Evolutionary conservation across 2,888 invertebrate species (phyloP).

Genomic region (Gnatocerus cornutus): DNA sequence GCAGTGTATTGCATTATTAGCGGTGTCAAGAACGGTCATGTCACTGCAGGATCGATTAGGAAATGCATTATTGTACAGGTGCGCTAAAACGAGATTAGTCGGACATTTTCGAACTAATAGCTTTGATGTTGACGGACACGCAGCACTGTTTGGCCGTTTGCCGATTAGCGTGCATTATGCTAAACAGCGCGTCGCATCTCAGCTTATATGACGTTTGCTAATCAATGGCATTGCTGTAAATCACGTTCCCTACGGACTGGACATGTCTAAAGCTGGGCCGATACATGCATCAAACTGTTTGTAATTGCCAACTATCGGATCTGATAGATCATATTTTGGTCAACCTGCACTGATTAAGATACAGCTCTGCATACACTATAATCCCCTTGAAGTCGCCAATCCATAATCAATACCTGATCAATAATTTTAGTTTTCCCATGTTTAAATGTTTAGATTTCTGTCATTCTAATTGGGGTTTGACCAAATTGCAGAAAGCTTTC

Average conservation of each 20-base stretch:
- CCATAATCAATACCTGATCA: constrained; percentile 2
- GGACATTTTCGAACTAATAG: constrained; percentile 62
- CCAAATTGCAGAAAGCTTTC: constrained; percentile 42
- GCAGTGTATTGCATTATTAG: constrained; percentile 37
- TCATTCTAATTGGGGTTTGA: constrained; percentile 39
- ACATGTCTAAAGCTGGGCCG: constrained; percentile 64
- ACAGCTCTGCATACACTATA: constrained; percentile 31
- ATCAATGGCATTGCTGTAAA: constrained; percentile 69
- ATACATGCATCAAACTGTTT: constrained; percentile 64
- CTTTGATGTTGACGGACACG: constrained; percentile 65
- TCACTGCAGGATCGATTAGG: constrained; percentile 39
- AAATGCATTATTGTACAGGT: constrained; percentile 53
- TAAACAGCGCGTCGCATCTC: constrained; percentile 67
- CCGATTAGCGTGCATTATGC: constrained; percentile 69
- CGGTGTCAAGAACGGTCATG: constrained; percentile 45
- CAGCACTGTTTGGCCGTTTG: constrained; percentile 64
- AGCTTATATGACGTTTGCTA: constrained; percentile 67
- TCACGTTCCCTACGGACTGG: constrained; percentile 67
- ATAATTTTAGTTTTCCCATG: constrained; percentile 21
- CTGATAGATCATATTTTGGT: constrained; percentile 63
- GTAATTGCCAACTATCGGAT: constrained; percentile 62
- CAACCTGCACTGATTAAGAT: constrained; percentile 58
- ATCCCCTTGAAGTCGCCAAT: constrained; percentile 10
- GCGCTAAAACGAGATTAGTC: constrained; percentile 61
- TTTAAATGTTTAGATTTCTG: constrained; percentile 34